Percentiles rank a stretch among this genome's conserved stretches.
These are phyloP conservation scores for Myripristis jacobus DNA, from an alignment of 2,797 vertebrate species.

Conservation along the genomic window DNA sequence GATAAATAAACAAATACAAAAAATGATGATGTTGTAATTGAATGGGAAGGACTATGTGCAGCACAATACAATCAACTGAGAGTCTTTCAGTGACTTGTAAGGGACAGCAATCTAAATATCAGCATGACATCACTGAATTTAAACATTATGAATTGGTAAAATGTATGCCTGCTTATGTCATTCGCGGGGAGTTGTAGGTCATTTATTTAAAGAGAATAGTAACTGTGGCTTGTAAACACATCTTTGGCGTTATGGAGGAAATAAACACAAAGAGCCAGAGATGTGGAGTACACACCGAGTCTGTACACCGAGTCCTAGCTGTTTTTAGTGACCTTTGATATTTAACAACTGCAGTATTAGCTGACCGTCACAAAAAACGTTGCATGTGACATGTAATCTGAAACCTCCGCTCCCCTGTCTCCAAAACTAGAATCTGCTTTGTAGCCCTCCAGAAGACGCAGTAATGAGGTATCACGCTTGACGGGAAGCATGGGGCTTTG, in stretches of 20 bases:
- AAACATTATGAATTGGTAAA: conserved; percentile 28
- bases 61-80: conserved; percentile 9
- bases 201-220: conserved; percentile 31
- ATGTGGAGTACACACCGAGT: too few species aligned
- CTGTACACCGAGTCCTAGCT: too few species aligned
- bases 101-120: conserved; percentile 23
- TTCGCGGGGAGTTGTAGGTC: conserved; percentile 21
- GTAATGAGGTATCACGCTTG: background rate
- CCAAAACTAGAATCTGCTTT: background rate
- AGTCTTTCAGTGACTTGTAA: conserved; percentile 9
- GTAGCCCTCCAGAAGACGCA: background rate
- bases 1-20: conserved; percentile 16
- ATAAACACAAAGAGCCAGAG: too few species aligned
- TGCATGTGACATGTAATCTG: background rate
- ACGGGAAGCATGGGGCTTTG: background rate
- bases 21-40: conserved; percentile 6
- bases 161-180: conserved; percentile 2
- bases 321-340: too few species aligned
- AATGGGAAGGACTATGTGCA: conserved; percentile 5
- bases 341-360: too few species aligned
- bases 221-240: background rate
- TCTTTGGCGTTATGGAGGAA: too few species aligned
- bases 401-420: background rate
- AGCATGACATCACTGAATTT: conserved; percentile 24
- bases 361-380: too few species aligned